A percentile compares a stretch with the other conserved stretches of the same genome.
Conservation (phyloP, 2,113 vertebrate species). For the Oxyura jamaicensis region DNA sequence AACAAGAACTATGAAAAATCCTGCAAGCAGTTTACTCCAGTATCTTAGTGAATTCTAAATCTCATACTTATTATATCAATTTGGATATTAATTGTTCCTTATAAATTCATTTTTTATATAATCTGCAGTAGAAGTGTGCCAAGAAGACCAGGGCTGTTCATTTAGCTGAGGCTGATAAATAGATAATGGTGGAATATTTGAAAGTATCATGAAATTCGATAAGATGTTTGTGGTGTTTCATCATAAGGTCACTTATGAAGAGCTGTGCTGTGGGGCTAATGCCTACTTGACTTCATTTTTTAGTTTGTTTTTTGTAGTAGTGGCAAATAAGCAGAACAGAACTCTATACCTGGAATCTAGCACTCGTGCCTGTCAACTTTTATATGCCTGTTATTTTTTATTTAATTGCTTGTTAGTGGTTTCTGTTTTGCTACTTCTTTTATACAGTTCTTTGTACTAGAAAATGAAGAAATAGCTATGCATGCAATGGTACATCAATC, state of each 20-base stretch:
- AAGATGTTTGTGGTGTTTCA: not conserved
- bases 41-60: not conserved
- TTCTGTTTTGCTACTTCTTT: not conserved
- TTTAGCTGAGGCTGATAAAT: not conserved
- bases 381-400: slow-evolving; percentile 4
- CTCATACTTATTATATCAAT: not conserved
- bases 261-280: not conserved
- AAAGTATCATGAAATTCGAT: not conserved
- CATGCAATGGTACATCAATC: not conserved
- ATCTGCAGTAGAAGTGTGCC: not conserved
- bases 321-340: not conserved
- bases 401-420: slow-evolving; percentile 21
- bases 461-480: not conserved
- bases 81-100: not conserved
- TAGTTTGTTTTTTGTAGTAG: not conserved
- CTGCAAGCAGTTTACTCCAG: not conserved
- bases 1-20: not conserved
- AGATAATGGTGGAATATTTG: not conserved
- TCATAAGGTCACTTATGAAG: not conserved
- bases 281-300: not conserved
- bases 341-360: not conserved
- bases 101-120: not conserved
- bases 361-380: not conserved
- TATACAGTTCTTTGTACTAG: not conserved
- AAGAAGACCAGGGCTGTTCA: not conserved